Evolutionary conservation across 1,140 invertebrate species (phyloP).

Genomic region (Papilio polyxenes): DNA sequence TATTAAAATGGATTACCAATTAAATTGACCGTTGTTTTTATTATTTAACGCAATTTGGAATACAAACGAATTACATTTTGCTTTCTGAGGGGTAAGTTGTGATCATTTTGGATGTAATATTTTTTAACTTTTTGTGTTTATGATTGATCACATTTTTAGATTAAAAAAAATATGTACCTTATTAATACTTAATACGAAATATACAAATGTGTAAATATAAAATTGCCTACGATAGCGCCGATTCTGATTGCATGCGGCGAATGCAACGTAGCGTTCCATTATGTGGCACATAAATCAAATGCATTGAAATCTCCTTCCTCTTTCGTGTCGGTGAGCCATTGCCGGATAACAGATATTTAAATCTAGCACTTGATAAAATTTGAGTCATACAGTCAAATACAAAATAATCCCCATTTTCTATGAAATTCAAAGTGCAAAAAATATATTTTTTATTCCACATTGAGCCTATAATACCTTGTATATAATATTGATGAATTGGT

Average conservation of each 20-base stretch:
- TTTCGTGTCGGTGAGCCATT: conserved; percentile 65
- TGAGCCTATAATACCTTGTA: too few species aligned
- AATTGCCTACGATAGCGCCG: conserved; percentile 31
- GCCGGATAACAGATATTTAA: conserved; percentile 63
- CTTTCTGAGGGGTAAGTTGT: not conserved
- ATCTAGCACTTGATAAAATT: conserved; percentile 44
- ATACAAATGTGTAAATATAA: conserved; percentile 24
- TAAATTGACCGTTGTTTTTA: conserved; percentile 5
- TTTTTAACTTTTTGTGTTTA: not conserved
- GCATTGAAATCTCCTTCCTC: conserved; percentile 72
- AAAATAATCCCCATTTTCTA: not conserved
- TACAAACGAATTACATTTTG: not conserved
- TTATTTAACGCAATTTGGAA: not conserved
- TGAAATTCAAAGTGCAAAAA: too few species aligned
- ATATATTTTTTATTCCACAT: too few species aligned
- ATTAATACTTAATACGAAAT: not conserved
- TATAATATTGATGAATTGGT: too few species aligned
- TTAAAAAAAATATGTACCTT: not conserved
- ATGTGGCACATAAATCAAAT: conserved; percentile 70
- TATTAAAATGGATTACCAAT: conserved; percentile 35
- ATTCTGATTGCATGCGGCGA: conserved; percentile 62
- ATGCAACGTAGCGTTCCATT: conserved; percentile 64
- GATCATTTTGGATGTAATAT: not conserved
- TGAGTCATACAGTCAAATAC: not conserved
- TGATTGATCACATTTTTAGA: too few species aligned